A percentile compares a stretch with the other conserved stretches of the same genome.
Evolutionary conservation across 2,113 vertebrate genomes (phyloP).

Genomic region (Canis aureus): DNA sequence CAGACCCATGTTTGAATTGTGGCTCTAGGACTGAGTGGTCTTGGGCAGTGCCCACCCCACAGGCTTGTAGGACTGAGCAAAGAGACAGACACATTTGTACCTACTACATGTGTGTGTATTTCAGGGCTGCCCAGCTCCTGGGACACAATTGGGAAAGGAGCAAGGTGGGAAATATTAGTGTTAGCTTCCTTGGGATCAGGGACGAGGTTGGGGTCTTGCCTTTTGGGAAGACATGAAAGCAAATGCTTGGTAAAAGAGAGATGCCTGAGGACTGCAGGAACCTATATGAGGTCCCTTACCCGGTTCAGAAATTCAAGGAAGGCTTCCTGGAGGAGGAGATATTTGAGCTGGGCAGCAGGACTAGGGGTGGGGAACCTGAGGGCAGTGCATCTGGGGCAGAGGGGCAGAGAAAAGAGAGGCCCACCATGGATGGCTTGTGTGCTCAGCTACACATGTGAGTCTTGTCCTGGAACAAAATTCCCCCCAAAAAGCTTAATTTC

Average conservation of each 20-base stretch:
- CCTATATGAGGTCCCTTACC: neutral
- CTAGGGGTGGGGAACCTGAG: neutral
- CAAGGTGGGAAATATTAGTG: neutral
- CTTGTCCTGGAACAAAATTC: conserved; percentile 17
- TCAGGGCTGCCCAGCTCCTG: neutral
- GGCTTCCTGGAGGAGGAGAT: neutral
- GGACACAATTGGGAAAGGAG: neutral
- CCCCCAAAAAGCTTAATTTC: neutral
- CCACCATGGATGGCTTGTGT: neutral
- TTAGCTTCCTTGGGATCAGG: neutral
- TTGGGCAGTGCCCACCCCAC: neutral
- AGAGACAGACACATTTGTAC: neutral
- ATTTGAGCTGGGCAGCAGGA: neutral
- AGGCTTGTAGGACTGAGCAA: neutral
- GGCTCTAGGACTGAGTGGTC: neutral
- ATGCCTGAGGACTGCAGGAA: neutral
- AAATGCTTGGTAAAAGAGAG: neutral
- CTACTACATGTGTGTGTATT: too few species aligned
- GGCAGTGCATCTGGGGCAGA: neutral
- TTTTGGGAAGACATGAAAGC: neutral
- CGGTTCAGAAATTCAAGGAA: neutral
- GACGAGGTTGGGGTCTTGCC: neutral
- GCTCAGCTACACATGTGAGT: neutral
- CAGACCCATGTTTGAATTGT: neutral
- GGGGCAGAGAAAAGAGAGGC: neutral